A percentile compares a stretch with the other conserved stretches of the same genome.
phyloP scores from a whole-genome alignment of 2,797 vertebrate genomes.

The Scarus forsteni region DNA sequence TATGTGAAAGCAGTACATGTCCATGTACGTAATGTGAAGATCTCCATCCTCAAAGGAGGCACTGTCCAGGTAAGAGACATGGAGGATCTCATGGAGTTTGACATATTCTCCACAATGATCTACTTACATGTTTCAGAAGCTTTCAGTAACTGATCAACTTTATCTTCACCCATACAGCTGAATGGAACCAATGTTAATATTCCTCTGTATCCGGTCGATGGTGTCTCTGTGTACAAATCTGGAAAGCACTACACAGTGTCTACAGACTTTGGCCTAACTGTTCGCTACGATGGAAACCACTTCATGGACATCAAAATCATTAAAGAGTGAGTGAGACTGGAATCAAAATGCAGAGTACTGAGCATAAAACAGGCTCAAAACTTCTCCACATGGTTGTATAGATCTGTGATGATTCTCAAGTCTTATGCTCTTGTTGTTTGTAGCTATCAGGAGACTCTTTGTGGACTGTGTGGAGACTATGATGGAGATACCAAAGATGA shows the following conservation, averaged over 20 bases:
- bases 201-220: conserved; percentile 67
- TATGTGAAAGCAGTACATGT: conserved; percentile 86
- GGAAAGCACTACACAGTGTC: conserved; percentile 81
- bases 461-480: conserved; percentile 85
- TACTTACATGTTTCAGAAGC: no score
- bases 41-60: conserved; percentile 85
- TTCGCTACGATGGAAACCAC: conserved; percentile 85
- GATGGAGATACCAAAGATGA: conserved; percentile 76
- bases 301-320: conserved; percentile 85
- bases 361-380: no score
- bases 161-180: conserved; percentile 59
- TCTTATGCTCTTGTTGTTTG: neutral
- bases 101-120: no score
- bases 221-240: conserved; percentile 79
- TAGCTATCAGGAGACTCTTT: conserved; percentile 78
- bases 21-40: conserved; percentile 69
- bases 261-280: conserved; percentile 81
- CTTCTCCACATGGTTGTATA: no score
- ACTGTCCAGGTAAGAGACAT: conserved; percentile 76
- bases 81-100: no score
- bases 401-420: no score
- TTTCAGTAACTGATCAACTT: no score
- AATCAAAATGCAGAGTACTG: no score
- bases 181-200: conserved; percentile 81
- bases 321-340: conserved; percentile 78